Evolutionary conservation across 2,797 vertebrate species (phyloP).

Genomic region (Crax fasciolata): DNA sequence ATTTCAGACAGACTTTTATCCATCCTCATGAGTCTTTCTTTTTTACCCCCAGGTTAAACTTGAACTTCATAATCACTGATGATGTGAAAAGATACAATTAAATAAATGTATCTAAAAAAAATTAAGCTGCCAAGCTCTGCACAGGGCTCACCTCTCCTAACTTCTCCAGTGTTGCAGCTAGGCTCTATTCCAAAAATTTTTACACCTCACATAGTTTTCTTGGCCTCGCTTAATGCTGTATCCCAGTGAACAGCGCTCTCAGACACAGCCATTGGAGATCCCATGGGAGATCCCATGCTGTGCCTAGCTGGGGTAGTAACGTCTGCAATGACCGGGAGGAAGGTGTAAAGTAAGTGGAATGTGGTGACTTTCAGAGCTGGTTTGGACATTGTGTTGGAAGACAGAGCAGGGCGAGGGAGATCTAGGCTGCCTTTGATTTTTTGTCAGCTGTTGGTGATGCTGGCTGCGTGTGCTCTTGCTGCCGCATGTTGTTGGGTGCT

Average conservation of each 20-base stretch:
- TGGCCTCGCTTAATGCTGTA: not conserved
- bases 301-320: not conserved
- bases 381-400: not conserved
- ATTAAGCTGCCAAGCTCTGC: constrained; percentile 4
- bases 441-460: not conserved
- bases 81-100: constrained; percentile 33
- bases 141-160: not conserved
- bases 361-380: not conserved
- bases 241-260: not conserved
- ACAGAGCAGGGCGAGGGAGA: not conserved
- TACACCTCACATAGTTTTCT: fast-evolving
- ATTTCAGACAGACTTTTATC: constrained; percentile 24
- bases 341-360: not conserved
- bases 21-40: not conserved
- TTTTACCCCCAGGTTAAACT: not conserved
- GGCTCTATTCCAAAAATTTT: not conserved
- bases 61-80: not conserved
- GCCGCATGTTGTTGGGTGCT: not conserved
- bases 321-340: not conserved
- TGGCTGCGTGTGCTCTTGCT: not conserved
- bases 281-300: not conserved
- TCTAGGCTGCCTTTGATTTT: not conserved
- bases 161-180: not conserved
- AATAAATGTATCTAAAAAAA: not conserved
- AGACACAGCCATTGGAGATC: not conserved